A percentile compares a stretch with the other conserved stretches of the same genome.
These are phyloP conservation scores for Heliconius melpomene DNA, from an alignment of 1,140 invertebrate species.

Conservation along the genomic window DNA sequence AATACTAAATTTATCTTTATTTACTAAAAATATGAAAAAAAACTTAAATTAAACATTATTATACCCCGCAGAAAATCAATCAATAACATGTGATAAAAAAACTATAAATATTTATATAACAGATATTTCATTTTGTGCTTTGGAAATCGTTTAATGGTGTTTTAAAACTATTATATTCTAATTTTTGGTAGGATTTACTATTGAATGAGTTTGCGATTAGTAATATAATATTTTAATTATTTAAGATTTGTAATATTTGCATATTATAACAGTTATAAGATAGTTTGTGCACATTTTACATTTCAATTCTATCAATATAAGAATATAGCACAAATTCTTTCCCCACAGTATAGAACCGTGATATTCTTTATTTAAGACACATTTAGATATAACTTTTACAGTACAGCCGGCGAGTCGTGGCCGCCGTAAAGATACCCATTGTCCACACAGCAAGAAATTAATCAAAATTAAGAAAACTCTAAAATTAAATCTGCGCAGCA, in stretches of 20 bases:
- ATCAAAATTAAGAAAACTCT: too few relatives aligned
- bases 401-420: too few relatives aligned
- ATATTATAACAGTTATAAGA: not conserved
- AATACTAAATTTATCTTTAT: not conserved
- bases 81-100: constrained; percentile 4
- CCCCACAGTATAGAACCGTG: too few relatives aligned
- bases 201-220: not conserved
- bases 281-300: not conserved
- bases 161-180: constrained; percentile 24
- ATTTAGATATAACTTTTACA: too few relatives aligned
- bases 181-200: constrained; percentile 27
- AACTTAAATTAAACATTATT: not conserved
- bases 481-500: too few relatives aligned
- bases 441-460: too few relatives aligned
- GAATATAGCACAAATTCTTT: not conserved
- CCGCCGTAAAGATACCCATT: too few relatives aligned
- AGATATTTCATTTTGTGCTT: not conserved
- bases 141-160: not conserved
- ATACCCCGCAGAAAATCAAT: not conserved
- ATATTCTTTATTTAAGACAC: too few relatives aligned
- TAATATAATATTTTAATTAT: not conserved
- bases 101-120: not conserved
- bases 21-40: not conserved
- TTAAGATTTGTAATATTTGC: not conserved
- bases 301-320: not conserved